Percentiles rank a stretch among this genome's conserved stretches.
phyloP scores from a whole-genome alignment of 2,113 vertebrate genomes.

The Nerophis ophidion region DNA sequence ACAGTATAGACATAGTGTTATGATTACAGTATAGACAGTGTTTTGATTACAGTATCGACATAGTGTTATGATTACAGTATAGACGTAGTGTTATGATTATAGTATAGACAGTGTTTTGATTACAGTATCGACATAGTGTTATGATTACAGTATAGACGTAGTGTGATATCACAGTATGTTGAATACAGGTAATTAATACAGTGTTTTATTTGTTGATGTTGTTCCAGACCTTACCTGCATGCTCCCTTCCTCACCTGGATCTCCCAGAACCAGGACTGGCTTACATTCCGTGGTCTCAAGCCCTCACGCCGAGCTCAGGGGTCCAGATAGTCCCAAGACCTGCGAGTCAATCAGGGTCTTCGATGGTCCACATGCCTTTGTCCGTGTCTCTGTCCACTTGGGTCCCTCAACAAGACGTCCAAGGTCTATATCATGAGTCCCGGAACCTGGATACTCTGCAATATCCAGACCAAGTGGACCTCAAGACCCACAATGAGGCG shows the following conservation, averaged over 20 bases:
- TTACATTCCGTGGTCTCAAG: constrained; percentile 88
- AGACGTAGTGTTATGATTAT: too few relatives aligned
- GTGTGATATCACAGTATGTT: too few relatives aligned
- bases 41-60: too few relatives aligned
- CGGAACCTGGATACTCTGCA: constrained; percentile 46
- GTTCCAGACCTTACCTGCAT: constrained; percentile 73
- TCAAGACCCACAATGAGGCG: constrained; percentile 60
- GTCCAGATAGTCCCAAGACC: constrained; percentile 77
- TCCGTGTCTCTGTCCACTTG: constrained; percentile 40
- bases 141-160: too few relatives aligned
- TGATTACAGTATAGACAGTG: too few relatives aligned
- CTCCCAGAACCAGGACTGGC: constrained; percentile 76
- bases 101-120: too few relatives aligned
- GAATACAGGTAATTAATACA: too few relatives aligned
- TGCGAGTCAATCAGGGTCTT: constrained; percentile 66
- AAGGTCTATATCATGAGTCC: constrained; percentile 46
- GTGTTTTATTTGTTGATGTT: background rate
- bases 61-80: too few relatives aligned
- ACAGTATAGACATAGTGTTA: too few relatives aligned
- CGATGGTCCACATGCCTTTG: constrained; percentile 80
- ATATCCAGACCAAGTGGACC: constrained; percentile 35
- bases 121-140: too few relatives aligned
- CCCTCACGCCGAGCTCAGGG: constrained; percentile 71
- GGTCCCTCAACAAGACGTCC: background rate
- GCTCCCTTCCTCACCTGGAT: constrained; percentile 77